Evolutionary conservation across 2,888 invertebrate genomes (phyloP), one percentile per base, ranked within the genome.

Genomic region (Gibbula magus): DNA sequence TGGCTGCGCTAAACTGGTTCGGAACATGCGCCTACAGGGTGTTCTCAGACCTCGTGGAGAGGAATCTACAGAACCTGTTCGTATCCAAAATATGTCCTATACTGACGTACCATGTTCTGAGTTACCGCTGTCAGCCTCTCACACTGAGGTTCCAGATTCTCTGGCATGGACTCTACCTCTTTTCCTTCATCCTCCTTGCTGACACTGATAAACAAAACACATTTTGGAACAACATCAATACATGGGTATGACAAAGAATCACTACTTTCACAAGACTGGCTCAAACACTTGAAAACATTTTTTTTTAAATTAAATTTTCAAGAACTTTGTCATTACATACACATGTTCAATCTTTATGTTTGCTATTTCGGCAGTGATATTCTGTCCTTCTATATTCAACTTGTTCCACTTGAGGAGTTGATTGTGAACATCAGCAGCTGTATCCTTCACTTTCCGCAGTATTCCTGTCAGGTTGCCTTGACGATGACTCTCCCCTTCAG

Each of bases 391-490:
- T 29, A 77, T 76, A 75, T 89, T 88, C 8, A 86, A 80, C 2
- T 76, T 76, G 8, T 83, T 85, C 91, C 91, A 91, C 77, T 89
- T 90, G 53, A 83, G 79, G n/a, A 87, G 81, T n/a, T 83, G 70
- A 81, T 91, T 91, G 80, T 91, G 87, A 56, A 90, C 81, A 78
- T 95, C 94, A 35, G 95, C 95, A 18, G 93, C 93, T 77, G 94
- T 92, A 91, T 95, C 95, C 84, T 94, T 93, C 35, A 94, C 92
- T 78, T 94, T 93, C 80, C 95, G 91, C 18, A 94, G 93, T 80
- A 93, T 91, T 13, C 95, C 95, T 4, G 95, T 95, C 83, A 95
- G 90, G 88, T 95, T 95, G 86, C 91, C 94, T 79, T 90, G 90
- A 13, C 45, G 74, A 22, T 75, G 75, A 25, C 74, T 66, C 39